Conservation (phyloP, 2,888 invertebrate genomes). For the Amphipyra tragopoginis region DNA sequence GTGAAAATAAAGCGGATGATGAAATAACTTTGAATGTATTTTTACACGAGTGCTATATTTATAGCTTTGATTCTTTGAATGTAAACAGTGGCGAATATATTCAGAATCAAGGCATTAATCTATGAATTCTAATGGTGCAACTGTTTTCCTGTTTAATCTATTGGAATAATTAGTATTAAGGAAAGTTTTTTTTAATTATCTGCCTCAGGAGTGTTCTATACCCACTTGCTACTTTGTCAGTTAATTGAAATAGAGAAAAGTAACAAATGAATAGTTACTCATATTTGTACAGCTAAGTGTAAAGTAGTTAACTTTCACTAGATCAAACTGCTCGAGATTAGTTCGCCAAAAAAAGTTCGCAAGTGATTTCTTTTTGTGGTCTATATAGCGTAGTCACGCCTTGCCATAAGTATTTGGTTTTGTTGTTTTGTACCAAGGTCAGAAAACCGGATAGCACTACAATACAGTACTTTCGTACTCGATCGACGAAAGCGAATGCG, state of each 20-base stretch:
- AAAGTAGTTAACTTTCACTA: conserved; percentile 80
- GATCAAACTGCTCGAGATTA: conserved; percentile 72
- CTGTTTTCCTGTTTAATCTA: conserved; percentile 36
- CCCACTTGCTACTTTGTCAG: conserved; percentile 27
- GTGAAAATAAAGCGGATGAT: conserved; percentile 55
- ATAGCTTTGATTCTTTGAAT: conserved; percentile 19
- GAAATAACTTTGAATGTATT: conserved; percentile 43
- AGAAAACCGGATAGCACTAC: conserved; percentile 77
- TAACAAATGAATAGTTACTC: conserved; percentile 49
- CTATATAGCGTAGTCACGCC: conserved; percentile 78
- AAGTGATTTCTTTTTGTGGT: conserved; percentile 78
- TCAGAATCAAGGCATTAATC: conserved; percentile 10
- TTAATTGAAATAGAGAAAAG: conserved; percentile 51
- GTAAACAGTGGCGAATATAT: conserved; percentile 32
- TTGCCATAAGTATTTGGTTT: conserved; percentile 68
- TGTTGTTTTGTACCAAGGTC: conserved; percentile 81
- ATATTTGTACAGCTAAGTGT: conserved; percentile 59
- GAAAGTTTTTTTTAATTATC: conserved; percentile 49
- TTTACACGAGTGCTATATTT: conserved; percentile 18
- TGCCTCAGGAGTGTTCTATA: conserved; percentile 35
- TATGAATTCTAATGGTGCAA: conserved; percentile 23
- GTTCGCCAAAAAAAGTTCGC: conserved; percentile 76
- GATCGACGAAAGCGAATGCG: conserved; percentile 85
- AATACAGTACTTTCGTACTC: conserved; percentile 83
- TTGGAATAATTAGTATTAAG: conserved; percentile 25